Base-by-base conservation (phyloP, 2,797 vertebrate species). In the Eleutherodactylus coqui region DNA sequence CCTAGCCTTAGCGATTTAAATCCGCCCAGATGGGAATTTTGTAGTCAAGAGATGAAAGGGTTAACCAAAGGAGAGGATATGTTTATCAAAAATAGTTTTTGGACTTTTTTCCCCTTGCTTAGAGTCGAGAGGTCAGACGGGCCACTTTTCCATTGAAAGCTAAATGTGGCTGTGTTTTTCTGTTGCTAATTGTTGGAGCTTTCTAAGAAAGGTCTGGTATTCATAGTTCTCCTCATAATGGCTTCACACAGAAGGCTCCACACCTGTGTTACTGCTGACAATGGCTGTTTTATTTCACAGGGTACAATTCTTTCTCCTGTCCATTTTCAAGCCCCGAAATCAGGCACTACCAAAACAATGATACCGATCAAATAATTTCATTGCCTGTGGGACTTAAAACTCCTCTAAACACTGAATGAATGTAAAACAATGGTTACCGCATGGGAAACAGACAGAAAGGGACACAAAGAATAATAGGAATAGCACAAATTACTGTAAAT, bases 211-310 rank as follows among this genome's bases (percentile, higher is more conserved):
- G 9, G 29, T 80, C 53, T 75, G 67, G 77, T 73, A 6, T 29
- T 70, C 51, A 38, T 41, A 36, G 69, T 49, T 19, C 21, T 41
- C 11, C 27, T 49, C 78, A 81, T 73, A 81, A 81, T 75, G 55
- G 53, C 11, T 80, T 72, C 55, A 51, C 78, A 75, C 55, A 64
- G 41, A 73, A 79, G 11, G 13, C 43, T 38, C 53, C 51, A 86
- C 85, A 86, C 85, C 85, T 86, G 85, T 62, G 78, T 13, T 14
- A 13, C 16, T 0, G 32, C 43, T 13, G 13, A 80, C 77, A 85
- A 80, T 60, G 67, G 38, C 29, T 10, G 67, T 58, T 77, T 85
- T 85, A 75, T 85, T 49, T 70, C 13, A 6, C 55, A 8, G 19
- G 17, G 13, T 58, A 75, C 72, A 83, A 64, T 84, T 49, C 67